Base-by-base conservation (phyloP, 2,888 invertebrate genomes). In the Apodemia hepburni region DNA sequence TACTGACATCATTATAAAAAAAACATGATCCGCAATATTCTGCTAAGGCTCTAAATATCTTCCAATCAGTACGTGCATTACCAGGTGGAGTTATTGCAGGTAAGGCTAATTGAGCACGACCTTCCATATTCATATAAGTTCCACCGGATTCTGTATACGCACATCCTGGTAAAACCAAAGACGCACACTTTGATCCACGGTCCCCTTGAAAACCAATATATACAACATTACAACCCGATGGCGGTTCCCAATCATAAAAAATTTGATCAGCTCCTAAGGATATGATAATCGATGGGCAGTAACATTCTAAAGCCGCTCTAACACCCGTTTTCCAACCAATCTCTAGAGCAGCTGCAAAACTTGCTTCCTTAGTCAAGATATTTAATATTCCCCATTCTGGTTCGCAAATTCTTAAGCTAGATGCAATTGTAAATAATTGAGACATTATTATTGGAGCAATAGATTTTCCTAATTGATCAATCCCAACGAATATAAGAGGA, bases 131-230 rank as follows among this genome's bases (percentile, higher is more conserved):
- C 5, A 98, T 96, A 80, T 96, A 99, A 0, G 96, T 96, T 0
- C 95, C 98, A 75, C 97, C 97, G 79, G 98, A 97, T 90, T 99
- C 99, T 0, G 99, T 99, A 80, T 99, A 99, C 0, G 99, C 99
- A 60, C 98, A 96, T 33, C 99, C 98, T 0, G 99, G 99, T 18
- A 99, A 87, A 63, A 99, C 93, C 15, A 97, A 94, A 79, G 98
- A 96, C 7, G 99, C 98, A 68, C 96, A 94, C 69, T 95, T 92
- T 1, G 99, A 98, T 22, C 99, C 99, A 63, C 92, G 92, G 79
- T 99, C 99, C 62, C 99, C 99, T 87, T 99, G 99, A 85, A 98
- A 98, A 63, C 98, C 97, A 93, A 84, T 71, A 74, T 99, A 99
- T 71, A 99, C 95, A 51, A 99, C 92, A 69, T 95, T 96, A 68